These are phyloP conservation scores for Agriopis leucophaearia DNA, from an alignment of 2,888 invertebrate species.

Conservation along the genomic window DNA sequence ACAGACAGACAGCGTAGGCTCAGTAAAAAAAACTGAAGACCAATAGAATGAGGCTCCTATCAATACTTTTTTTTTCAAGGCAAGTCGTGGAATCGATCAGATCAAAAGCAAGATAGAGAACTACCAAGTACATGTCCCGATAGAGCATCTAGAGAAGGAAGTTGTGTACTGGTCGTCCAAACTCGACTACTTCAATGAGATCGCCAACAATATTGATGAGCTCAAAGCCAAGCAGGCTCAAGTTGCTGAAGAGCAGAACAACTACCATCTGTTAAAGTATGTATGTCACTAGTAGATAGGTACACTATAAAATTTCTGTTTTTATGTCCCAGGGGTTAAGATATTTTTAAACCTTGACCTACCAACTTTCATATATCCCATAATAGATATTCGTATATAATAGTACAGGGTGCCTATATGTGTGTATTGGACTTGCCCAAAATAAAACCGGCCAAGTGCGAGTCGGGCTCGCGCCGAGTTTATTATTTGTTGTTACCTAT, in stretches of 20 bases:
- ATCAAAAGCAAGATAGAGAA: slow-evolving; percentile 59
- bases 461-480: no score
- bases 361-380: no score
- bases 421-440: no score
- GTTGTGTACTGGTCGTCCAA: slow-evolving; percentile 58
- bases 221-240: slow-evolving; percentile 55
- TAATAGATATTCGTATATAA: no score
- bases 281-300: background rate
- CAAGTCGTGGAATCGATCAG: slow-evolving; percentile 53
- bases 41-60: background rate
- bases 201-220: slow-evolving; percentile 54
- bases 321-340: no score
- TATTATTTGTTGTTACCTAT: no score
- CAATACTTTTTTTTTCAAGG: slow-evolving; percentile 43
- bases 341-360: no score
- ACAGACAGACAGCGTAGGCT: background rate
- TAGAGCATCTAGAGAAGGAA: slow-evolving; percentile 58
- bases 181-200: slow-evolving; percentile 56
- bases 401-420: no score
- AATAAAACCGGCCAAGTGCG: no score
- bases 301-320: no score
- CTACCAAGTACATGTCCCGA: slow-evolving; percentile 49
- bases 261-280: slow-evolving; percentile 54
- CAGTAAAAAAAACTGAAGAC: no score
- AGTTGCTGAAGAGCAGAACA: slow-evolving; percentile 51